Evolutionary conservation across 2,888 invertebrate species (phyloP).

Genomic region (Apantesis nais): DNA sequence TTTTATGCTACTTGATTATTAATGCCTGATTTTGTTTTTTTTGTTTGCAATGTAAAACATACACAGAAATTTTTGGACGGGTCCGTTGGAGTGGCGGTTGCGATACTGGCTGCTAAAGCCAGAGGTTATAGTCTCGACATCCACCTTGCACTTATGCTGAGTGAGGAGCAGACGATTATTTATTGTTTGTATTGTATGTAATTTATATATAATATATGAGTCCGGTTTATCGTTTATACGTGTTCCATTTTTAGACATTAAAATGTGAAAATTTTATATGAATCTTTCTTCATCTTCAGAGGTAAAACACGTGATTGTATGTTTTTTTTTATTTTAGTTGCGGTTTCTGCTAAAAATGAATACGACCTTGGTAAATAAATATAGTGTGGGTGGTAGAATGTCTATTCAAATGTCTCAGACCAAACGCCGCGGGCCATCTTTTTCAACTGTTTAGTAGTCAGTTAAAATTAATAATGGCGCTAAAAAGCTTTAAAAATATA

Average conservation of each 20-base stretch:
- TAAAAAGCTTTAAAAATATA: neutral
- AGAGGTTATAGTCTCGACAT: neutral
- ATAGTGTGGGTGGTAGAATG: neutral
- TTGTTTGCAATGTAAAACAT: neutral
- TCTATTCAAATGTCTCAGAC: neutral
- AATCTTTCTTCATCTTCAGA: too few relatives aligned
- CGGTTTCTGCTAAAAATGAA: neutral
- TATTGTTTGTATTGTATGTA: neutral
- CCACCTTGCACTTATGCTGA: too few relatives aligned
- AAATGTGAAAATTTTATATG: neutral
- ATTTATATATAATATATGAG: neutral
- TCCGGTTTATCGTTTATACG: neutral
- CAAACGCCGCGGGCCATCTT: neutral
- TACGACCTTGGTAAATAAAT: neutral
- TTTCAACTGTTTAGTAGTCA: neutral
- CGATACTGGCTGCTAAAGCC: neutral
- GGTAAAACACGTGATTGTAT: too few relatives aligned
- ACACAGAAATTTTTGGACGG: too few relatives aligned
- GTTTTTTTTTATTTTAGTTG: neutral
- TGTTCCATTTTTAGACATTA: neutral
- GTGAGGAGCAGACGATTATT: neutral
- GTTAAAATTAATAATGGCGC: neutral
- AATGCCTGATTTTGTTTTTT: neutral
- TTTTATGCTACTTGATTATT: neutral
- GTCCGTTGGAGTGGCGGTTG: neutral